Evolutionary conservation across 2,797 vertebrate genomes (phyloP).

Genomic region (Tenualosa ilisha): DNA sequence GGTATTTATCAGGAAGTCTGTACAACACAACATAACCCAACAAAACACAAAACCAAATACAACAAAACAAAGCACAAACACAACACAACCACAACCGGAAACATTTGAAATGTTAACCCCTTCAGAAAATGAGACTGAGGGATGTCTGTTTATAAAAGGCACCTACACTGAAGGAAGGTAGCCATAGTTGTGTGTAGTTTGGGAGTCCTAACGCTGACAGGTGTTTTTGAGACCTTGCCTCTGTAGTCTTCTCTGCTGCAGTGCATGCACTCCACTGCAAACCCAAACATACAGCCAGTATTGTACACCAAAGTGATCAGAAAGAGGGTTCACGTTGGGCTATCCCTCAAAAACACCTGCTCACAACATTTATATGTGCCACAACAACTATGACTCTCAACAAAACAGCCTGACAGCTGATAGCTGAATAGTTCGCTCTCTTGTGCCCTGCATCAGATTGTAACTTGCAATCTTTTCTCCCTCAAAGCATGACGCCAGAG

Average conservation of each 20-base stretch:
- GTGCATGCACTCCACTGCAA: slow-evolving; percentile 87
- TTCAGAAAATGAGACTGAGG: background rate
- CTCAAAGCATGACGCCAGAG: slow-evolving; percentile 72
- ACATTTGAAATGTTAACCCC: background rate
- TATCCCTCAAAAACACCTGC: no score
- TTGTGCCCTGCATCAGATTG: background rate
- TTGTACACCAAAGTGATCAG: background rate
- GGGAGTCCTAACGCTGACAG: slow-evolving; percentile 89
- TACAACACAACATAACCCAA: background rate
- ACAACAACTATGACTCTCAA: no score
- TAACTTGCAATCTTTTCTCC: background rate
- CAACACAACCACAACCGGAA: background rate
- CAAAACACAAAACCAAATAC: no score
- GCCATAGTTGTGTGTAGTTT: slow-evolving; percentile 86
- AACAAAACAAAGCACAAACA: background rate
- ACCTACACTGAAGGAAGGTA: slow-evolving; percentile 86
- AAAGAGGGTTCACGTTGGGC: background rate
- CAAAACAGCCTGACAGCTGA: no score
- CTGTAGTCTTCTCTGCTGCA: slow-evolving; percentile 92
- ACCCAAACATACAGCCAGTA: background rate
- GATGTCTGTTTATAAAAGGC: background rate
- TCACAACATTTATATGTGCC: no score
- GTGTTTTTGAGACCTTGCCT: slow-evolving; percentile 79
- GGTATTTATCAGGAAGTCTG: slow-evolving; percentile 89
- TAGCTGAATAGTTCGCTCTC: no score